These are phyloP conservation scores for Semibalanus balanoides DNA, from an alignment of 1,140 invertebrate genomes.

Conservation along the genomic window DNA sequence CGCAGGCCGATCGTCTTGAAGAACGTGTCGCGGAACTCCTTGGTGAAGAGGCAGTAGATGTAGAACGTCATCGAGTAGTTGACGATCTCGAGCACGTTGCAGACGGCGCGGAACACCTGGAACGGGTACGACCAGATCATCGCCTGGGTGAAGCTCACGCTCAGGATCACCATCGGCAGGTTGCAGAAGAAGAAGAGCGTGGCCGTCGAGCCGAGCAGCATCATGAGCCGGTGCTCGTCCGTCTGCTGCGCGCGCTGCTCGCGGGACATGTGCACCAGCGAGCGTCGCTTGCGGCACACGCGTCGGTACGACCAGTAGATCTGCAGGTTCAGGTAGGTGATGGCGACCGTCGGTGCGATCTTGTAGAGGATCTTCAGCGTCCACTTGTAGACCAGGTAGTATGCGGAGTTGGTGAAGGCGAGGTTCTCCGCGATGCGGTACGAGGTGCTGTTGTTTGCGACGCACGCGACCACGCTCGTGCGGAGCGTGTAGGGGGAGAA, in stretches of 20 bases:
- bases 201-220: conserved; percentile 53
- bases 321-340: conserved; percentile 49
- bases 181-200: conserved; percentile 57
- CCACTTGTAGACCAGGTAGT: conserved; percentile 43
- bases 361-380: conserved; percentile 47
- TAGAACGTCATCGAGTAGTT: conserved; percentile 66
- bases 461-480: conserved; percentile 42
- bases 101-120: conserved; percentile 54
- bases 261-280: conserved; percentile 32
- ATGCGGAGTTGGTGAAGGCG: conserved; percentile 35
- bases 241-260: conserved; percentile 49
- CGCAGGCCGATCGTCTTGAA: conserved; percentile 28
- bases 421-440: conserved; percentile 42
- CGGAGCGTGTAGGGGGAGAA: conserved; percentile 49
- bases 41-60: conserved; percentile 59
- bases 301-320: conserved; percentile 51
- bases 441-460: conserved; percentile 31
- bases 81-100: conserved; percentile 54
- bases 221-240: conserved; percentile 50
- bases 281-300: conserved; percentile 44
- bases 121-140: conserved; percentile 31
- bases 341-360: conserved; percentile 43
- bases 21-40: conserved; percentile 55
- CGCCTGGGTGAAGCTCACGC: conserved; percentile 46
- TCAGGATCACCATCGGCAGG: conserved; percentile 57